Percentiles rank a stretch among this genome's conserved stretches.
Conservation (phyloP, 2,113 vertebrate species). For the Hydropotes inermis region DNA sequence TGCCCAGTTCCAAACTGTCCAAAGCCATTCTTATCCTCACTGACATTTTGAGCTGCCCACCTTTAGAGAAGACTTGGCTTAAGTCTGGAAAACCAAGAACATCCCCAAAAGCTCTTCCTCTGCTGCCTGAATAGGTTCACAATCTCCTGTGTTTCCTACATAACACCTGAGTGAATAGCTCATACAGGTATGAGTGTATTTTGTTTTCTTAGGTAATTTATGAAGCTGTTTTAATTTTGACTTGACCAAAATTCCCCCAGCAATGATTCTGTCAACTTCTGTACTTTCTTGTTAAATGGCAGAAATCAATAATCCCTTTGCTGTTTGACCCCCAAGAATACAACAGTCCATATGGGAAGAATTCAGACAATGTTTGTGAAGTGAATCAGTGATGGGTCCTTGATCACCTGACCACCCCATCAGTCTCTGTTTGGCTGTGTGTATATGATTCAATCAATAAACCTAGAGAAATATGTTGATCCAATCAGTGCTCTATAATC, state of each 20-base stretch:
- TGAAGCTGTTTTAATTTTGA: neutral
- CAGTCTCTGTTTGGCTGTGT: neutral
- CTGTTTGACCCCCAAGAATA: neutral
- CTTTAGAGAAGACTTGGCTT: neutral
- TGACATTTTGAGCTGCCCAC: neutral
- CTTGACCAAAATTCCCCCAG: too few relatives aligned
- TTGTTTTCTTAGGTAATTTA: neutral
- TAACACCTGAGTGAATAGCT: neutral
- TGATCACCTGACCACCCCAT: neutral
- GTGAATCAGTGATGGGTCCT: neutral
- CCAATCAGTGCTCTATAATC: neutral
- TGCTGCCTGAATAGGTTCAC: neutral
- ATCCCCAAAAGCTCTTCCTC: neutral
- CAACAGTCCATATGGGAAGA: rapidly evolving
- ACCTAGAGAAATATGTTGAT: neutral
- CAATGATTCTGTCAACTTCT: neutral
- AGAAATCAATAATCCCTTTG: neutral
- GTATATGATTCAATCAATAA: neutral
- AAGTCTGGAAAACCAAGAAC: neutral
- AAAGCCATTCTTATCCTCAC: neutral
- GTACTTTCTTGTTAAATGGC: too few relatives aligned
- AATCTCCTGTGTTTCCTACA: neutral
- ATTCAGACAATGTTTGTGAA: neutral
- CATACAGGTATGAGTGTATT: neutral
- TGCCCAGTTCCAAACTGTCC: neutral